Percentiles rank a stretch among this genome's conserved stretches.
Evolutionary conservation across 2,888 invertebrate species (phyloP).

Genomic region (Apodemia zela): DNA sequence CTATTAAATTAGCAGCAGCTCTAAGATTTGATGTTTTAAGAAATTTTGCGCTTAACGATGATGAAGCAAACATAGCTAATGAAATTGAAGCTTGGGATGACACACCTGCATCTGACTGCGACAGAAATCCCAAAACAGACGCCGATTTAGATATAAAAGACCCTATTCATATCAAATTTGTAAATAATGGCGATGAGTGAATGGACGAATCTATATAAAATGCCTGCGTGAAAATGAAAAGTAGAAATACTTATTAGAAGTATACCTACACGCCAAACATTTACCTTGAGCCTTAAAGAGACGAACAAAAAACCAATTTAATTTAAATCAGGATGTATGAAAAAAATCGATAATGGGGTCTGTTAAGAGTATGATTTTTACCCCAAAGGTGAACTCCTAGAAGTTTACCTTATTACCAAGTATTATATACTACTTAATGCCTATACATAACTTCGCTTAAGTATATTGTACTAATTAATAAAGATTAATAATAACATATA

Average conservation of each 20-base stretch:
- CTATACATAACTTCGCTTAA: no score
- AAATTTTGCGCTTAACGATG: background rate
- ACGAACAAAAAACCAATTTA: no score
- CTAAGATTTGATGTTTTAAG: background rate
- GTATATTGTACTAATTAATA: no score
- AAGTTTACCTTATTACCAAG: no score
- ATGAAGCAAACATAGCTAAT: slow-evolving; percentile 2
- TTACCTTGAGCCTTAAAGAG: no score
- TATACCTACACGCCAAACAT: background rate
- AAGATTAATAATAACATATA: no score
- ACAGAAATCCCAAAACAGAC: background rate
- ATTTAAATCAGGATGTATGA: no score
- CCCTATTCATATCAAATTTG: background rate
- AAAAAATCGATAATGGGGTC: no score
- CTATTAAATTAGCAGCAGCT: slow-evolving; percentile 10
- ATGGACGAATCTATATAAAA: background rate
- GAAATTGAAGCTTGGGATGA: background rate
- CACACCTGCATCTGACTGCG: background rate
- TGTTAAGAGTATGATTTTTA: no score
- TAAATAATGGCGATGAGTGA: background rate
- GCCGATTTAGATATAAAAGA: background rate
- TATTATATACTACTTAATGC: no score
- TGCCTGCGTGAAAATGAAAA: background rate
- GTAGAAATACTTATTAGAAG: background rate
- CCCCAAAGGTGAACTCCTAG: no score